phyloP scores from a whole-genome alignment of 2,797 vertebrate species.

The Cyclura pinguis region DNA sequence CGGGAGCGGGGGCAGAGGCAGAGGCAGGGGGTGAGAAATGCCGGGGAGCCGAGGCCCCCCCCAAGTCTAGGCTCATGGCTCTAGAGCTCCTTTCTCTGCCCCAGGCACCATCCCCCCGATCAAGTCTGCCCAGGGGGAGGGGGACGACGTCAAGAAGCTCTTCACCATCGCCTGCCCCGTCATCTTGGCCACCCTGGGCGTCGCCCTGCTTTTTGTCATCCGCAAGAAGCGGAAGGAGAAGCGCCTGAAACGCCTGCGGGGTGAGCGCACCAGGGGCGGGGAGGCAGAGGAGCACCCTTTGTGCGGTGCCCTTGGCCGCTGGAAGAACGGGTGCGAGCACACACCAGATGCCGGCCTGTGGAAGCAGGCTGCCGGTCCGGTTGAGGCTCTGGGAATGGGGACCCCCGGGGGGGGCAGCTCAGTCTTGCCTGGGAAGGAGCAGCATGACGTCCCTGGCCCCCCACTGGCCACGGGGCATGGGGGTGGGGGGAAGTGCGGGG shows the following conservation, averaged over 20 bases:
- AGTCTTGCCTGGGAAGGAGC: too few relatives aligned
- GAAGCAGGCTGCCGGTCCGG: too few relatives aligned
- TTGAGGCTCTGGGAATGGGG: too few relatives aligned
- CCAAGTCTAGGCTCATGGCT: too few relatives aligned
- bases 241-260: slow-evolving; percentile 94
- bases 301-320: not conserved
- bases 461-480: too few relatives aligned
- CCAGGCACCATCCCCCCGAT: slow-evolving; percentile 97
- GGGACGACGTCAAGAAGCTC: slow-evolving; percentile 96
- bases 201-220: slow-evolving; percentile 93
- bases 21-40: fast-evolving
- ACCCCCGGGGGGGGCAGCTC: too few relatives aligned
- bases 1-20: fast-evolving
- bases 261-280: slow-evolving; percentile 74
- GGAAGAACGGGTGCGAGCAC: not conserved
- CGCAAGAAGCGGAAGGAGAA: slow-evolving; percentile 99
- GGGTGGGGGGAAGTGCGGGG: too few relatives aligned
- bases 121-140: slow-evolving; percentile 94
- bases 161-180: slow-evolving; percentile 97
- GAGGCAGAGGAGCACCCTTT: too few relatives aligned
- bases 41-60: not conserved
- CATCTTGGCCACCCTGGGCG: slow-evolving; percentile 93
- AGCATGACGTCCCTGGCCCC: not conserved
- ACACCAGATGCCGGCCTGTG: too few relatives aligned
- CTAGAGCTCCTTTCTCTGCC: not conserved